A percentile compares a stretch with the other conserved stretches of the same genome.
phyloP scores from a whole-genome alignment of 1,140 invertebrate genomes.

The Diuraphis noxia region DNA sequence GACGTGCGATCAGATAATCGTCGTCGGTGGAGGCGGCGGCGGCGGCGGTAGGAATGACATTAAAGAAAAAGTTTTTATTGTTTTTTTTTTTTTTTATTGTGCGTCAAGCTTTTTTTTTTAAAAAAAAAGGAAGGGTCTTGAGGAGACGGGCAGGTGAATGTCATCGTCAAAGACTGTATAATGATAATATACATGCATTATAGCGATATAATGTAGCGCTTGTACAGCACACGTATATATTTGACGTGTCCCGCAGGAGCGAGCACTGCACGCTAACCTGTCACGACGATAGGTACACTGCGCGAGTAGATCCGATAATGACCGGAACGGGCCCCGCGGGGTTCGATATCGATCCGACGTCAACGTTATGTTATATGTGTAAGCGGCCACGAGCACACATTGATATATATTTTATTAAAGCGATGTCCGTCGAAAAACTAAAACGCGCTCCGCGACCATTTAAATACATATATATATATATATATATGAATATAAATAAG shows the following conservation, averaged over 20 bases:
- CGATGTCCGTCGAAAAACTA: neutral
- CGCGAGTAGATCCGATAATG: constrained; percentile 38
- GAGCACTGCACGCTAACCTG: constrained; percentile 32
- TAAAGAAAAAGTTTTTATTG: constrained; percentile 23
- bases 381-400: too few relatives aligned
- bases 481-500: neutral
- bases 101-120: constrained; percentile 46
- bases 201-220: neutral
- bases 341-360: constrained; percentile 43
- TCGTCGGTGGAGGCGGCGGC: neutral
- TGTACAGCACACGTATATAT: neutral
- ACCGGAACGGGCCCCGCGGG: constrained; percentile 39
- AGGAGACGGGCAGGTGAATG: neutral
- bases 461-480: too few relatives aligned
- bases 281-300: constrained; percentile 27
- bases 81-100: neutral
- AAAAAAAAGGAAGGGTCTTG: constrained; percentile 19
- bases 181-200: constrained; percentile 14
- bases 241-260: constrained; percentile 33
- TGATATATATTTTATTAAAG: neutral
- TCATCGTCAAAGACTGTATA: constrained; percentile 3
- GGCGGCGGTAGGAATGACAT: constrained; percentile 3
- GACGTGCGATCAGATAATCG: constrained; percentile 49
- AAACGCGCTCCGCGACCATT: neutral
- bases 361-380: neutral